Evolutionary conservation across 1,140 invertebrate species (phyloP).

Genomic region (Lerema accius): DNA sequence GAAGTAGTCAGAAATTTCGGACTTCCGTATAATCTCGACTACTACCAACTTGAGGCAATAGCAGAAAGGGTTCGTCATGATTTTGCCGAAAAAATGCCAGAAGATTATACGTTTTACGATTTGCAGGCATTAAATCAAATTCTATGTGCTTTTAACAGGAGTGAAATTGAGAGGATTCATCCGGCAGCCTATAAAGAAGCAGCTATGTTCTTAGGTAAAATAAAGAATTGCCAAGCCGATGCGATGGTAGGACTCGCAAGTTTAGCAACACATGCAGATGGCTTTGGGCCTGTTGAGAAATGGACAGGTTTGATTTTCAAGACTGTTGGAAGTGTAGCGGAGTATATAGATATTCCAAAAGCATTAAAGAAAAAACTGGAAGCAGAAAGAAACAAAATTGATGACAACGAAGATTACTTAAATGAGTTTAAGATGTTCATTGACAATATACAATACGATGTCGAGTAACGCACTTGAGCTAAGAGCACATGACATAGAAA

Average conservation of each 20-base stretch:
- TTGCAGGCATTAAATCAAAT: conserved; percentile 76
- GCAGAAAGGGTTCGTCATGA: conserved; percentile 71
- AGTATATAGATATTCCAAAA: conserved; percentile 48
- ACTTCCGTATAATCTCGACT: conserved; percentile 66
- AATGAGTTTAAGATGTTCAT: neutral
- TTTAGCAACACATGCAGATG: conserved; percentile 63
- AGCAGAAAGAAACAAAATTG: neutral
- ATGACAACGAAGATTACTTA: neutral
- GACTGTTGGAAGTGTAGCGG: conserved; percentile 55
- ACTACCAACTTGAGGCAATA: conserved; percentile 69
- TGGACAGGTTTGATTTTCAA: conserved; percentile 67
- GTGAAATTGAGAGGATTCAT: conserved; percentile 76
- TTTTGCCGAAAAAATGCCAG: conserved; percentile 78
- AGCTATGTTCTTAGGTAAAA: conserved; percentile 60
- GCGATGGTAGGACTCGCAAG: conserved; percentile 66
- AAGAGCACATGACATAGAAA: no score
- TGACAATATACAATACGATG: no score
- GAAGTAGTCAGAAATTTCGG: conserved; percentile 81
- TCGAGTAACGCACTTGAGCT: no score
- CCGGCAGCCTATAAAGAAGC: conserved; percentile 77
- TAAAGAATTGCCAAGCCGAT: conserved; percentile 67
- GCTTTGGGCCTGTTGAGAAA: conserved; percentile 64
- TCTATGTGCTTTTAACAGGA: conserved; percentile 77
- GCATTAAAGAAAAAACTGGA: neutral
- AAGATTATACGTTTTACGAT: conserved; percentile 81